Evolutionary conservation across 2,888 invertebrate species (phyloP), one percentile per base, ranked within the genome.

Genomic region (Agrochola circellaris): DNA sequence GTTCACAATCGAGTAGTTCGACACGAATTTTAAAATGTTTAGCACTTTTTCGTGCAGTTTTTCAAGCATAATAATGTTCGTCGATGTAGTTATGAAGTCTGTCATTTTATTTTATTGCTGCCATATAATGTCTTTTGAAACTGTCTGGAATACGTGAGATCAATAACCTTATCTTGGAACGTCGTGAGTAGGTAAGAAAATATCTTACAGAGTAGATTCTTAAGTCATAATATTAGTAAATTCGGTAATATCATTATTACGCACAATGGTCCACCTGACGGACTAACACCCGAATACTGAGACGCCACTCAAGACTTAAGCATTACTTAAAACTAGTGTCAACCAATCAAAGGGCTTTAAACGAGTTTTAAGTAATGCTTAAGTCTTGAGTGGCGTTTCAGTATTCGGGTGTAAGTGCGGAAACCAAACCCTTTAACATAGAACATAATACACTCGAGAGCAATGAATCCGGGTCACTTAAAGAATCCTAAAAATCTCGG

Each of bases 1-100:
- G 67, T 83, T 81, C 73, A 77, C 78, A 87, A 77, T 81, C 70
- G 77, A 86, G 73, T 81, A 83, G 74, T 83, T 86, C 71, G 51
- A 60, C 42, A 61, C 11, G 70, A 75, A 71, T 67, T 73, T 75
- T 73, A 67, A 86, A 85, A 83, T 75, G 73, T 75, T 75, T 73
- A 45, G 51, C 58, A 54, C 20, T 65, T 77, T 77, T 81, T 85
- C 67, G 56, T 77, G 81, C 75, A 75, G 45, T 84, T 85, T 81
- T 76, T 82, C 72, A 61, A 66, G 65, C 64, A 51, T 56, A 56
- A 61, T 69, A 84, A 81, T 64, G 69, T 61, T 69, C 54, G 51
- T 70, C 42, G 74, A 75, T 61, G 66, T 79, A 61, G 26, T 71
- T 77, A 54, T 45, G 83, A 48, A 70, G 70, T 60, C 64, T 54